Percentiles rank a stretch among this genome's conserved stretches.
These are phyloP conservation scores for Coturnix japonica DNA, from an alignment of 2,113 vertebrate species.

Conservation along the genomic window DNA sequence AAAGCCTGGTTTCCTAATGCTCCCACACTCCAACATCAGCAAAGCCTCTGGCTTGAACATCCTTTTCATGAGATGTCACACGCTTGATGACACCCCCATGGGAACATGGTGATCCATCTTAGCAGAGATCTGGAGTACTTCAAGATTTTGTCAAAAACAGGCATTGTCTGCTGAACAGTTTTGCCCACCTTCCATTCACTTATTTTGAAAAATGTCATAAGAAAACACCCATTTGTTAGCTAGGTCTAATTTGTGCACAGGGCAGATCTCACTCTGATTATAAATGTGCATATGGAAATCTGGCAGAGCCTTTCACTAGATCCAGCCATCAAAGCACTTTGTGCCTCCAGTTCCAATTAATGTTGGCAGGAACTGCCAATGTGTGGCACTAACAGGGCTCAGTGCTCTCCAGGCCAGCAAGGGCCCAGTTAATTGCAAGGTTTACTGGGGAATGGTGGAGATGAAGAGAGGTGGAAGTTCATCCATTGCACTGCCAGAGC, in stretches of 20 bases:
- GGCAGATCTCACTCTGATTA: background rate
- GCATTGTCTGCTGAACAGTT: background rate
- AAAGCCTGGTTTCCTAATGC: background rate
- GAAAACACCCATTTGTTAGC: background rate
- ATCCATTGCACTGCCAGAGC: background rate
- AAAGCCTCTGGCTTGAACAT: background rate
- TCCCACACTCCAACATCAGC: background rate
- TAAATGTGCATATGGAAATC: background rate
- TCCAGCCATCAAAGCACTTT: background rate
- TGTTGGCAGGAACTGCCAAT: accelerated
- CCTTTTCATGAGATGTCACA: background rate
- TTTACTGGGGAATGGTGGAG: background rate
- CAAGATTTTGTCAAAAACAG: background rate
- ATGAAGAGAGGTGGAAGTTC: background rate
- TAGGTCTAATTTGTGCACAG: background rate
- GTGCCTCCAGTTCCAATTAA: background rate
- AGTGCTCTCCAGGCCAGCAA: background rate
- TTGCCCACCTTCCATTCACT: background rate
- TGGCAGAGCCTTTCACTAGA: background rate
- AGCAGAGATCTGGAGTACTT: background rate
- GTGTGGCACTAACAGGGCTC: background rate
- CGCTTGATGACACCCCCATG: background rate
- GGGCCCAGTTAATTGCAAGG: background rate
- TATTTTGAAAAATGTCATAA: background rate
- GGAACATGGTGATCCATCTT: background rate